Evolutionary conservation across 2,113 vertebrate genomes (phyloP).

Genomic region (Amazona guildingii): DNA sequence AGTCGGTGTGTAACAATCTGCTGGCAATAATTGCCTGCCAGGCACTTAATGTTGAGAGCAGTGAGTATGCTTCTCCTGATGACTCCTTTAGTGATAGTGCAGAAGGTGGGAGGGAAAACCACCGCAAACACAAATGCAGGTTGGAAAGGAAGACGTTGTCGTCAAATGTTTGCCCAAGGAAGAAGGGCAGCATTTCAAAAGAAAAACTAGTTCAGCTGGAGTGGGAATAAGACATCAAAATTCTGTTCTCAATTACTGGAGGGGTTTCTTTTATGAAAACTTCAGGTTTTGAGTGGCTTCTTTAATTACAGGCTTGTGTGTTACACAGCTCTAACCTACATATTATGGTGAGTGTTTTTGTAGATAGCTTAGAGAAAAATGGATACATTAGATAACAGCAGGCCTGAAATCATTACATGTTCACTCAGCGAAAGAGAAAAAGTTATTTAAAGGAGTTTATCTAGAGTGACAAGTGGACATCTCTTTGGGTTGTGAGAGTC

Average conservation of each 20-base stretch:
- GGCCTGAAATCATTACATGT: slow-evolving; percentile 9
- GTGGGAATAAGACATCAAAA: slow-evolving; percentile 37
- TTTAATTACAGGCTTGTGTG: slow-evolving; percentile 51
- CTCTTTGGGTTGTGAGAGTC: background rate
- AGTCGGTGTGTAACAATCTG: background rate
- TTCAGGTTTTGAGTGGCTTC: slow-evolving; percentile 33
- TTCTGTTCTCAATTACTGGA: slow-evolving; percentile 48
- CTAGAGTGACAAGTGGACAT: background rate
- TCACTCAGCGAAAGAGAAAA: background rate
- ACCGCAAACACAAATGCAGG: background rate
- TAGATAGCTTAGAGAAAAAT: slow-evolving; percentile 30
- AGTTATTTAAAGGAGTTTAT: slow-evolving; percentile 9
- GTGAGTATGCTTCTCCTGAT: slow-evolving; percentile 17
- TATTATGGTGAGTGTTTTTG: slow-evolving; percentile 16
- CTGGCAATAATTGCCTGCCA: slow-evolving; percentile 56
- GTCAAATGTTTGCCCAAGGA: slow-evolving; percentile 22
- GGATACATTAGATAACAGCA: slow-evolving; percentile 23
- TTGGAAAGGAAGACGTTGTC: slow-evolving; percentile 40
- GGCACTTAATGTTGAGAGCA: slow-evolving; percentile 27
- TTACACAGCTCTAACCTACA: slow-evolving; percentile 21
- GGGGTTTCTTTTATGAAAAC: slow-evolving; percentile 50
- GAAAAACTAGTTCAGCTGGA: slow-evolving; percentile 14
- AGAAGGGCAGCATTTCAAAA: slow-evolving; percentile 46
- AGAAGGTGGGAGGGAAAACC: slow-evolving; percentile 54
- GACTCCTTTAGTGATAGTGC: slow-evolving; percentile 52